These are phyloP conservation scores for Drosophila serrata DNA, from an alignment of 1,140 invertebrate genomes.

Conservation along the genomic window DNA sequence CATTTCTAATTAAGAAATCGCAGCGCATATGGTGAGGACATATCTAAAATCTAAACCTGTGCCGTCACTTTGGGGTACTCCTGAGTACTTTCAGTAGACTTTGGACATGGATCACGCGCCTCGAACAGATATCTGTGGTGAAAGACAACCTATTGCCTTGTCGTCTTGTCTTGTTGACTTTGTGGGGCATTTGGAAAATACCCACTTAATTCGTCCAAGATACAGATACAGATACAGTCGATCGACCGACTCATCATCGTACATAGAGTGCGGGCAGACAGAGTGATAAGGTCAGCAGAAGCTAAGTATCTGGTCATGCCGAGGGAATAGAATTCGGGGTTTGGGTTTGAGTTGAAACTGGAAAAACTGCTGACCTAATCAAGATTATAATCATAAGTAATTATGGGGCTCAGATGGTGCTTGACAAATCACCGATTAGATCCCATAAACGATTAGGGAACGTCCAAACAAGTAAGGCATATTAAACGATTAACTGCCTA, in stretches of 20 bases:
- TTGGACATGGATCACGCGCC: constrained; percentile 33
- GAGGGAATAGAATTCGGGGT: constrained; percentile 12
- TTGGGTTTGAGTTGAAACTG: neutral
- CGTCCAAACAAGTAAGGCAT: constrained; percentile 22
- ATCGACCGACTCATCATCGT: constrained; percentile 22
- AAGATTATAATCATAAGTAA: constrained; percentile 23
- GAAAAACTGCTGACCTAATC: constrained; percentile 42
- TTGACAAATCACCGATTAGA: constrained; percentile 48
- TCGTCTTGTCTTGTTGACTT: constrained; percentile 33
- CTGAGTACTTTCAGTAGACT: constrained; percentile 23
- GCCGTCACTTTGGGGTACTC: constrained; percentile 49
- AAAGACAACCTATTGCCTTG: constrained; percentile 34
- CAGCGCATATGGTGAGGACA: constrained; percentile 19
- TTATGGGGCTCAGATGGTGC: constrained; percentile 33
- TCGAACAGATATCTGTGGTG: constrained; percentile 30
- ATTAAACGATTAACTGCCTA: constrained; percentile 71
- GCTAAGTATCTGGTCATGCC: constrained; percentile 34
- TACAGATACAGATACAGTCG: constrained; percentile 35
- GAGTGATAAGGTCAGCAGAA: constrained; percentile 40
- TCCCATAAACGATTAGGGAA: constrained; percentile 23
- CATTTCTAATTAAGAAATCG: constrained; percentile 53
- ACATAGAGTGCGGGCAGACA: constrained; percentile 9
- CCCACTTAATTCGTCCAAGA: constrained; percentile 38
- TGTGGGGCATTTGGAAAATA: constrained; percentile 44
- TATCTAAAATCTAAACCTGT: constrained; percentile 32